phyloP scores from a whole-genome alignment of 2,888 invertebrate species.

The Siphonodentalium dalli region DNA sequence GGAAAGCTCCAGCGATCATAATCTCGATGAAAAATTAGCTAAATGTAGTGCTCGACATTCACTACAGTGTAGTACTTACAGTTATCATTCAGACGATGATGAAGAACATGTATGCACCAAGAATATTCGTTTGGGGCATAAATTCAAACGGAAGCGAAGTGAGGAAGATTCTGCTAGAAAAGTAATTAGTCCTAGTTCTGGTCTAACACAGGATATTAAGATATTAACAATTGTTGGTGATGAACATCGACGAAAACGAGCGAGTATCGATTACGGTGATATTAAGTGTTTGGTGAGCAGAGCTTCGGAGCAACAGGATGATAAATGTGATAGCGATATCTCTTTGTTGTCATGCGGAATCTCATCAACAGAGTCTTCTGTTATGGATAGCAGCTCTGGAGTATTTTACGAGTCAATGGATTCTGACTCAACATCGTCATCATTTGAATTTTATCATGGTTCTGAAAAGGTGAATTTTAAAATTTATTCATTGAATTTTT shows the following conservation, averaged over 20 bases:
- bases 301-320: too few species aligned
- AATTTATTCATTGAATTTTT: too few species aligned
- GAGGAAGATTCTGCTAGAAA: not conserved
- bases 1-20: not conserved
- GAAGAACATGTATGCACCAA: slow-evolving; percentile 15
- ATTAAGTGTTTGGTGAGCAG: too few species aligned
- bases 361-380: too few species aligned
- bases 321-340: too few species aligned
- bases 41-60: too few species aligned
- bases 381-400: too few species aligned
- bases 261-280: not conserved
- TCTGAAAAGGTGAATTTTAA: too few species aligned
- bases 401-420: too few species aligned
- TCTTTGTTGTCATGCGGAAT: too few species aligned
- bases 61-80: slow-evolving; percentile 19
- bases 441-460: too few species aligned
- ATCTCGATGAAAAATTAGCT: slow-evolving; percentile 1
- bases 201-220: slow-evolving; percentile 38
- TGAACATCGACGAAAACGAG: slow-evolving; percentile 37
- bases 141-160: slow-evolving; percentile 29
- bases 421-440: too few species aligned
- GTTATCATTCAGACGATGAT: slow-evolving; percentile 44
- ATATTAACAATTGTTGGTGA: slow-evolving; percentile 31
- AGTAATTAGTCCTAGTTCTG: slow-evolving; percentile 25
- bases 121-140: slow-evolving; percentile 16